Percentiles rank a stretch among this genome's conserved stretches.
Evolutionary conservation across 2,888 invertebrate genomes (phyloP).

Genomic region (Drosophila fulvimacula): DNA sequence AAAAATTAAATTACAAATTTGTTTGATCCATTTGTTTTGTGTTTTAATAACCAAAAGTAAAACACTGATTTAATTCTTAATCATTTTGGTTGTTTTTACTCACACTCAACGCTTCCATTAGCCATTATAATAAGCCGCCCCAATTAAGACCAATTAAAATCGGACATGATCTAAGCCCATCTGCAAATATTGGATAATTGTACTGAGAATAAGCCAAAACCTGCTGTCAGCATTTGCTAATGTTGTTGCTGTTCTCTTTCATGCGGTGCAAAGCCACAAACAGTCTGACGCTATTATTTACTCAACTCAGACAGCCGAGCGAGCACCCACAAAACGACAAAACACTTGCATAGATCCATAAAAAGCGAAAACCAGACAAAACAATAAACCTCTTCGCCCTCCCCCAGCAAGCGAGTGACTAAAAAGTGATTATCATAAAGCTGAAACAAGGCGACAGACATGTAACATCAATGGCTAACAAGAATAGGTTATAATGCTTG

Average conservation of each 20-base stretch:
- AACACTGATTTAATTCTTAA: not conserved
- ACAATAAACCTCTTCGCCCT: not conserved
- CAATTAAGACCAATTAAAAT: slow-evolving; percentile 10
- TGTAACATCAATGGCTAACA: slow-evolving; percentile 55
- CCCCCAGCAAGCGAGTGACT: slow-evolving; percentile 17
- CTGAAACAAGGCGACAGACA: slow-evolving; percentile 46
- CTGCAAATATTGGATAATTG: slow-evolving; percentile 30
- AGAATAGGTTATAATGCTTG: not conserved
- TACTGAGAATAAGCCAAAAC: slow-evolving; percentile 21
- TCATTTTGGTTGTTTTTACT: too few species aligned
- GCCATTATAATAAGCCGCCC: not conserved
- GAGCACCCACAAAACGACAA: slow-evolving; percentile 19
- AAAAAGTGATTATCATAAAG: slow-evolving; percentile 57
- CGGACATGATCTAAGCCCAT: not conserved
- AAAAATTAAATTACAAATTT: not conserved
- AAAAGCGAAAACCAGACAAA: slow-evolving; percentile 18
- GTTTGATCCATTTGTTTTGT: not conserved
- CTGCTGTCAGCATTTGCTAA: slow-evolving; percentile 9
- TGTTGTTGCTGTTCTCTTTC: not conserved
- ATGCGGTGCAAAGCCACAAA: slow-evolving; percentile 24
- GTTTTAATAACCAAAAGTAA: not conserved
- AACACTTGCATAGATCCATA: slow-evolving; percentile 18
- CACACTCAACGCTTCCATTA: not conserved
- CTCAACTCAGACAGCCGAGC: slow-evolving; percentile 45
- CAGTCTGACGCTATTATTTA: slow-evolving; percentile 56